Conservation (phyloP, 2,888 invertebrate genomes). For the Spicauda simplicius region DNA sequence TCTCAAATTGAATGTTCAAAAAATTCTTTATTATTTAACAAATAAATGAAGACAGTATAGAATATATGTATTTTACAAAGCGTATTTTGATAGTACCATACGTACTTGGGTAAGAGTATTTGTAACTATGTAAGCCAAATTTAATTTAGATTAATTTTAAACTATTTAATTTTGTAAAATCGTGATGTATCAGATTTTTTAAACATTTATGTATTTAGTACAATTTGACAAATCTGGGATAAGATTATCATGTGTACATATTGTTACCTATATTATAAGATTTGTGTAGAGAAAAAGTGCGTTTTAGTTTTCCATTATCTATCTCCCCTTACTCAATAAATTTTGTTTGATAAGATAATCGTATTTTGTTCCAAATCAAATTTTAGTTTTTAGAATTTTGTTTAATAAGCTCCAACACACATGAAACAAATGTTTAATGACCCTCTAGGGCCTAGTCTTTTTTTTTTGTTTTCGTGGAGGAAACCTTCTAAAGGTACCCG, state of each 20-base stretch:
- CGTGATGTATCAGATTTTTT: slow-evolving; percentile 11
- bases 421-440: too few species aligned
- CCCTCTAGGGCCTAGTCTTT: too few species aligned
- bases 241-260: slow-evolving; percentile 21
- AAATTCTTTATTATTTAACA: not conserved
- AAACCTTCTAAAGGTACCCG: too few species aligned
- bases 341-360: not conserved
- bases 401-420: too few species aligned
- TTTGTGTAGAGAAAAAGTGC: slow-evolving; percentile 10
- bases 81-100: slow-evolving; percentile 20
- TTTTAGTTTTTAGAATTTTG: too few species aligned
- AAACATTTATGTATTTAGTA: slow-evolving; percentile 23
- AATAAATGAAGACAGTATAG: not conserved
- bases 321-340: not conserved
- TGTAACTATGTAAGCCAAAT: slow-evolving; percentile 26
- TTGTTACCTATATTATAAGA: slow-evolving; percentile 22
- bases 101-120: slow-evolving; percentile 10
- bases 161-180: slow-evolving; percentile 14
- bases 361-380: too few species aligned
- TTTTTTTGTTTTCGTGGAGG: too few species aligned
- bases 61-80: slow-evolving; percentile 23
- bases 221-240: slow-evolving; percentile 9
- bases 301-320: not conserved
- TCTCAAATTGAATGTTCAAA: not conserved
- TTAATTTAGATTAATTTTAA: slow-evolving; percentile 22